Evolutionary conservation across 1,140 invertebrate species (phyloP).

Genomic region (Melitaea cinxia): DNA sequence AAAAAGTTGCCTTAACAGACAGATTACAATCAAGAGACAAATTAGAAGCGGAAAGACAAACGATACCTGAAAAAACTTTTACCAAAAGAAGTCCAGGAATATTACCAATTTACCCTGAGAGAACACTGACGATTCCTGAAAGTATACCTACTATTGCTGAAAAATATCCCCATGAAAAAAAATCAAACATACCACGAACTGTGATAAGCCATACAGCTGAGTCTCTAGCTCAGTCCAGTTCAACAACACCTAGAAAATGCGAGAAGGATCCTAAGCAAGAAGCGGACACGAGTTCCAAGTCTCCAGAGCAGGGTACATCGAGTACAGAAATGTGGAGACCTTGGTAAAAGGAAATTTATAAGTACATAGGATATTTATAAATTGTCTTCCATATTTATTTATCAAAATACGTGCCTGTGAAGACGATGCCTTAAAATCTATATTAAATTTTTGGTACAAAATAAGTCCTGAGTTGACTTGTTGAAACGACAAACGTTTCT

Average conservation of each 20-base stretch:
- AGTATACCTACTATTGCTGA: slow-evolving; percentile 56
- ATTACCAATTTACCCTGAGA: slow-evolving; percentile 41
- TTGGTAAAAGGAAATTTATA: slow-evolving; percentile 44
- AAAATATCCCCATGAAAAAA: slow-evolving; percentile 23
- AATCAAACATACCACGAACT: slow-evolving; percentile 42
- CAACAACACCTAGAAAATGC: slow-evolving; percentile 38
- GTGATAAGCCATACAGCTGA: slow-evolving; percentile 75
- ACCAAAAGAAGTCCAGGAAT: slow-evolving; percentile 50
- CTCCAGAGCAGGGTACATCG: slow-evolving; percentile 59
- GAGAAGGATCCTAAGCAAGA: slow-evolving; percentile 45
- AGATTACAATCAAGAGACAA: slow-evolving; percentile 34
- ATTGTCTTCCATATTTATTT: slow-evolving; percentile 35
- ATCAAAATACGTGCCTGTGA: slow-evolving; percentile 12
- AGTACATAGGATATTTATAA: background rate
- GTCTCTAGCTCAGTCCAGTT: slow-evolving; percentile 63
- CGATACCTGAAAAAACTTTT: slow-evolving; percentile 45
- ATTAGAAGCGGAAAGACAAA: slow-evolving; percentile 19
- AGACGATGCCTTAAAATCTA: slow-evolving; percentile 17
- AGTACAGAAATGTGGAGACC: slow-evolving; percentile 72
- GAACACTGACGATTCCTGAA: slow-evolving; percentile 54
- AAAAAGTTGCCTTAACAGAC: slow-evolving; percentile 38
- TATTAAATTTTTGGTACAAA: slow-evolving; percentile 1
- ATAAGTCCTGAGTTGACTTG: background rate
- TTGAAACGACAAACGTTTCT: background rate
- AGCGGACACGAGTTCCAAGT: slow-evolving; percentile 59